Percentiles rank a stretch among this genome's conserved stretches.
phyloP scores from a whole-genome alignment of 2,113 vertebrate species.

The Pungitius pungitius region DNA sequence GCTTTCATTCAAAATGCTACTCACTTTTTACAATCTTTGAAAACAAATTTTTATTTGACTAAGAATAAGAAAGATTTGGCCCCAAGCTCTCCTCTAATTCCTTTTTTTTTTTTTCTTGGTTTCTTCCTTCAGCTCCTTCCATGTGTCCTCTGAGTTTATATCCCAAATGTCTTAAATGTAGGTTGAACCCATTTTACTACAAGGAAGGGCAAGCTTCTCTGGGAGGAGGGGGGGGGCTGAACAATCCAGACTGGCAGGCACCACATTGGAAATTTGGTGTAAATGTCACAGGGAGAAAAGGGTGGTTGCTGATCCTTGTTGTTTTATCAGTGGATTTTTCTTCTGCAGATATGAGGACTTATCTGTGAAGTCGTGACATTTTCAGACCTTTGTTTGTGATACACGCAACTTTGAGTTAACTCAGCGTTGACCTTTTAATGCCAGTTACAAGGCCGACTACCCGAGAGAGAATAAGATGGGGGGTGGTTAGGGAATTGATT shows the following conservation, averaged over 20 bases:
- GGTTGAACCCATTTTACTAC: constrained; percentile 74
- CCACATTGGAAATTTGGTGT: constrained; percentile 9
- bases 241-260: constrained; percentile 7
- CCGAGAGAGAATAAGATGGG: constrained; percentile 22
- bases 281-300: constrained; percentile 36
- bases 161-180: constrained; percentile 74
- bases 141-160: constrained; percentile 68
- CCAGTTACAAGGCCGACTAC: constrained; percentile 42
- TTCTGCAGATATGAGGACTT: constrained; percentile 42
- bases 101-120: constrained; percentile 30
- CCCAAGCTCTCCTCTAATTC: constrained; percentile 50
- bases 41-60: background rate
- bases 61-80: constrained; percentile 30
- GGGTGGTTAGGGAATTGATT: constrained; percentile 54
- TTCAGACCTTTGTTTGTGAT: constrained; percentile 59
- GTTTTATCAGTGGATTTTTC: constrained; percentile 37
- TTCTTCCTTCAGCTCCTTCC: constrained; percentile 75
- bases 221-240: constrained; percentile 4
- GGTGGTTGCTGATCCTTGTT: constrained; percentile 31
- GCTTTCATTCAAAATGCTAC: constrained; percentile 6
- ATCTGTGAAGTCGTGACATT: constrained; percentile 63
- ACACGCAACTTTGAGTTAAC: constrained; percentile 51
- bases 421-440: constrained; percentile 69
- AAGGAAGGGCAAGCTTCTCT: constrained; percentile 38
- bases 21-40: constrained; percentile 5